Evolutionary conservation across 2,888 invertebrate species (phyloP), one percentile per base, ranked within the genome.

Genomic region (Drosophila macrospina): DNA sequence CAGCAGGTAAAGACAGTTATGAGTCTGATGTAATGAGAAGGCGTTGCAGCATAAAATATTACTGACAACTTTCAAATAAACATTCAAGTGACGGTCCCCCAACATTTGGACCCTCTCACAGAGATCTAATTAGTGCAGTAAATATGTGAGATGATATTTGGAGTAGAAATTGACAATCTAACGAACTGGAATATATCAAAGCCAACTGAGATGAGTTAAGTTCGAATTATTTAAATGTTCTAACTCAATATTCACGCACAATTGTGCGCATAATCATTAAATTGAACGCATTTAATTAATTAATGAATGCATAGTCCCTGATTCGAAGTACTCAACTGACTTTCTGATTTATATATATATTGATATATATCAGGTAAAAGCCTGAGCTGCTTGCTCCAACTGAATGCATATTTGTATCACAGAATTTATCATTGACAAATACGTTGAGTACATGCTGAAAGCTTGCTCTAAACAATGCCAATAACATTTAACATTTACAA

Each of bases 1-100:
- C 16, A 24, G 52, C 26, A 37, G 39, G 36, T 28, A 50, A 28
- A 16, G 30, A 20, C 41, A 20, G 41, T 8, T 1, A 16, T 30
- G 39, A 45, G 60, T 51, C 42, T 42, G 64, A 62, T 62, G 62
- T 86, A 80, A 84, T 84, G 70, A 82, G 67, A 52, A 69, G 69
- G 74, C 74, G 72, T 65, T 66, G 71, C 72, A 47, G 72, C 69
- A 67, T 66, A 48, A 84, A 69, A 65, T 61, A 44, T 61, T 44
- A 36, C 45, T 32, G 30, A 42, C 54, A 80, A 80, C 62, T 63
- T 48, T 13, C 42, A 61, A 39, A 69, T 54, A 78, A 80, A 74
- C 60, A 80, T 65, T 16, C 15, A 32, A 16, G 37, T 54, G 52
- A 42, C 32, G 20, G n/a, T 30, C 7, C 30, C 11, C 11, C 34